These are phyloP conservation scores for Hirtodrosophila alboralis DNA, from an alignment of 2,888 invertebrate genomes.

Conservation along the genomic window DNA sequence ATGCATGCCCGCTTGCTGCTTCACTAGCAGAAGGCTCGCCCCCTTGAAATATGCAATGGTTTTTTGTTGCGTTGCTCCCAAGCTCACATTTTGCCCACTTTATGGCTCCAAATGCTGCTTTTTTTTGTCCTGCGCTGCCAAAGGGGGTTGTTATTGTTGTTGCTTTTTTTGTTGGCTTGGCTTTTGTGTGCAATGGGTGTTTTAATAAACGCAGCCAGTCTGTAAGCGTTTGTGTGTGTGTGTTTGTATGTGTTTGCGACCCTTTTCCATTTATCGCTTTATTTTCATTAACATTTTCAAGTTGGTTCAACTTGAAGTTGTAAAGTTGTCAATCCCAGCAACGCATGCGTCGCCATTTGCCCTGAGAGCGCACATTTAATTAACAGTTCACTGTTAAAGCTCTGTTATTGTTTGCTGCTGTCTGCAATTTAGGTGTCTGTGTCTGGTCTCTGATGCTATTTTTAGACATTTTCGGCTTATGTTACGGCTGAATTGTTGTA, in stretches of 20 bases:
- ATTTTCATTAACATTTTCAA: conserved; percentile 77
- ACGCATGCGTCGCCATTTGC: conserved; percentile 63
- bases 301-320: conserved; percentile 53
- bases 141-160: conserved; percentile 28
- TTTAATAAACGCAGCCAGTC: conserved; percentile 66
- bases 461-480: conserved; percentile 52
- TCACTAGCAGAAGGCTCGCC: conserved; percentile 51
- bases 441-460: conserved; percentile 51
- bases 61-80: conserved; percentile 53
- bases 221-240: conserved; percentile 13
- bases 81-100: conserved; percentile 68
- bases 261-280: conserved; percentile 57
- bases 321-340: conserved; percentile 39
- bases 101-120: conserved; percentile 62
- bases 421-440: conserved; percentile 44
- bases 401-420: conserved; percentile 26
- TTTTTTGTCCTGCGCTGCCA: conserved; percentile 23
- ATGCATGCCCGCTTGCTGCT: conserved; percentile 47
- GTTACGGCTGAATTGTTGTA: conserved; percentile 12
- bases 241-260: conserved; percentile 28
- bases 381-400: conserved; percentile 35
- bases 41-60: conserved; percentile 67
- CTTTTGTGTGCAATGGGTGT: conserved; percentile 71
- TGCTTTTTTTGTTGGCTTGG: conserved; percentile 27
- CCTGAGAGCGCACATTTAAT: conserved; percentile 25